Conservation (phyloP, 2,888 invertebrate genomes). For the Nemotelus pantherinus region DNA sequence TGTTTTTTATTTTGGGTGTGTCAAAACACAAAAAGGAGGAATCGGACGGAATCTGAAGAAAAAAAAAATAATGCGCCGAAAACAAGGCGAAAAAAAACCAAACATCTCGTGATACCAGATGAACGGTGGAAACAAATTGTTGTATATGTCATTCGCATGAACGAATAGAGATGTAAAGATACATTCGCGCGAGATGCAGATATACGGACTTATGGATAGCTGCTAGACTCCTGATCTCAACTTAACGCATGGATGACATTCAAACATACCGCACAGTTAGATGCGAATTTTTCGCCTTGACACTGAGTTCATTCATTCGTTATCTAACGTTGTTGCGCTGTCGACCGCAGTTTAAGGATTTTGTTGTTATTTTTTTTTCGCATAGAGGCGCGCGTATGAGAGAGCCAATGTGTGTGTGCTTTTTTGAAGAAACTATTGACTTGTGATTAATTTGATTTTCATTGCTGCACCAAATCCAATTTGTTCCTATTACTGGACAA, state of each 20-base stretch:
- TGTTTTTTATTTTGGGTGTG: no score
- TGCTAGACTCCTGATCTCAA: no score
- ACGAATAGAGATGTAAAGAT: slow-evolving; percentile 26
- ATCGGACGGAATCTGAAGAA: background rate
- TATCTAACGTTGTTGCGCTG: slow-evolving; percentile 4
- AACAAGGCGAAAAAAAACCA: no score
- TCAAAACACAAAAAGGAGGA: no score
- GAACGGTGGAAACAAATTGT: background rate
- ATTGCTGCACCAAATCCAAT: background rate
- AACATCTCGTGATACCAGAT: no score
- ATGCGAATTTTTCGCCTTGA: slow-evolving; percentile 36
- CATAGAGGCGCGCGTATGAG: no score
- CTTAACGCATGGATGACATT: background rate
- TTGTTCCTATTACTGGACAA: no score
- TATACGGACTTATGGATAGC: background rate
- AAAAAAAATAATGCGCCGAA: background rate
- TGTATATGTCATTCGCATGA: slow-evolving; percentile 33
- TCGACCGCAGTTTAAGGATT: slow-evolving; percentile 4
- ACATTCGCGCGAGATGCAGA: slow-evolving; percentile 2
- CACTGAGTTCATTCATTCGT: slow-evolving; percentile 25
- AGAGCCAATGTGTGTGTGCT: background rate
- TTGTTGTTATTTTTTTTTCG: no score
- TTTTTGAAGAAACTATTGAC: slow-evolving; percentile 12
- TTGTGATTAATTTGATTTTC: slow-evolving; percentile 8
- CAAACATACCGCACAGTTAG: slow-evolving; percentile 16